Evolutionary conservation across 1,140 invertebrate genomes (phyloP).

Genomic region (Alviniconcha marisindica): DNA sequence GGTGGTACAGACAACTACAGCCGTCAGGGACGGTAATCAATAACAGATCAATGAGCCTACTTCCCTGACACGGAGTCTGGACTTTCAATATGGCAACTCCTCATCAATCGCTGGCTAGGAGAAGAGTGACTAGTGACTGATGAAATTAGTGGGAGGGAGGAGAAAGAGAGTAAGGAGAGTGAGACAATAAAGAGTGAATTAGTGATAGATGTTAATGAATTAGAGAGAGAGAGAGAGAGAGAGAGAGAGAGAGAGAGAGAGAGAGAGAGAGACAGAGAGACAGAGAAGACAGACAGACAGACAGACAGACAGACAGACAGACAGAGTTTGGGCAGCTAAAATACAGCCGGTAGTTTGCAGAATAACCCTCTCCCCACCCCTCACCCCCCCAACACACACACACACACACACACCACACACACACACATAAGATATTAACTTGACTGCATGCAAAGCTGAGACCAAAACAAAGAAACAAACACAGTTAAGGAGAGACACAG

Average conservation of each 20-base stretch:
- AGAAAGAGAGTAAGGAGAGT: neutral
- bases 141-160: neutral
- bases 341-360: no score
- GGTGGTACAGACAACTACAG: no score
- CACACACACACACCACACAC: neutral
- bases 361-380: no score
- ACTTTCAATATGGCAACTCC: neutral
- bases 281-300: neutral
- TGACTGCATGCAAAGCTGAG: no score
- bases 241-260: neutral
- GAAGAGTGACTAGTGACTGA: no score
- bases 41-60: neutral
- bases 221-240: neutral
- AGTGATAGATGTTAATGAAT: no score
- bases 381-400: no score
- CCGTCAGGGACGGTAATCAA: no score
- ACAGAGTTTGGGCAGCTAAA: neutral
- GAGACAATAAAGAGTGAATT: no score
- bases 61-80: neutral
- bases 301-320: neutral
- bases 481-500: no score
- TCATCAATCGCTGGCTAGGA: neutral
- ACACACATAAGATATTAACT: neutral
- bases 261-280: slow-evolving; percentile 6
- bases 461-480: no score